These are phyloP conservation scores for human DNA, from an alignment of 2,113 vertebrate genomes.

Conservation along the genomic window DNA sequence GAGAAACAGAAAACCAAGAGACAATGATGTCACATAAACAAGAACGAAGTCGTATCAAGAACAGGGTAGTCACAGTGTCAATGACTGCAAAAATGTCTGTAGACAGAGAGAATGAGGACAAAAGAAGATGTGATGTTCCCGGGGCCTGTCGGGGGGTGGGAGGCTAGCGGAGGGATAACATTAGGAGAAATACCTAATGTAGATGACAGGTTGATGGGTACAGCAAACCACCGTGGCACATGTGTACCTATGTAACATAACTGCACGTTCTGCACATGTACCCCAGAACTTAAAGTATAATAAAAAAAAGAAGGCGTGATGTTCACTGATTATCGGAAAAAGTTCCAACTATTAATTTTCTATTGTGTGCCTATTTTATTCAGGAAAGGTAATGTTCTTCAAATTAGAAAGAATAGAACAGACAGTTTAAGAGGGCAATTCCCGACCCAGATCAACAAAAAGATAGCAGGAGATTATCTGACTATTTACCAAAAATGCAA, in stretches of 20 bases:
- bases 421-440: neutral
- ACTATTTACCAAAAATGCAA: neutral
- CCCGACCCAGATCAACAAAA: neutral
- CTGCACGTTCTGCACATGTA: too few relatives aligned
- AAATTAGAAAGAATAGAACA: neutral
- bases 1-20: neutral
- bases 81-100: neutral
- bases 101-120: neutral
- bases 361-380: neutral
- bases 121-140: neutral
- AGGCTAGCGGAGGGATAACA: too few relatives aligned
- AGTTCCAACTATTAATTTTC: neutral
- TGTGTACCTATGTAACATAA: too few relatives aligned
- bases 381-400: neutral
- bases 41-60: neutral
- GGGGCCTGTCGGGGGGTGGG: too few relatives aligned
- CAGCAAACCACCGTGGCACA: too few relatives aligned
- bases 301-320: too few relatives aligned
- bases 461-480: neutral
- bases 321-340: neutral
- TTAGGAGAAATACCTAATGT: too few relatives aligned
- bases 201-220: too few relatives aligned
- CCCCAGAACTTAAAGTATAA: too few relatives aligned
- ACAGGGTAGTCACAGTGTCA: neutral
- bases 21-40: neutral